Evolutionary conservation across 2,113 vertebrate genomes (phyloP), one percentile per base, ranked within the genome.

Genomic region (Larimichthys polyactis): DNA sequence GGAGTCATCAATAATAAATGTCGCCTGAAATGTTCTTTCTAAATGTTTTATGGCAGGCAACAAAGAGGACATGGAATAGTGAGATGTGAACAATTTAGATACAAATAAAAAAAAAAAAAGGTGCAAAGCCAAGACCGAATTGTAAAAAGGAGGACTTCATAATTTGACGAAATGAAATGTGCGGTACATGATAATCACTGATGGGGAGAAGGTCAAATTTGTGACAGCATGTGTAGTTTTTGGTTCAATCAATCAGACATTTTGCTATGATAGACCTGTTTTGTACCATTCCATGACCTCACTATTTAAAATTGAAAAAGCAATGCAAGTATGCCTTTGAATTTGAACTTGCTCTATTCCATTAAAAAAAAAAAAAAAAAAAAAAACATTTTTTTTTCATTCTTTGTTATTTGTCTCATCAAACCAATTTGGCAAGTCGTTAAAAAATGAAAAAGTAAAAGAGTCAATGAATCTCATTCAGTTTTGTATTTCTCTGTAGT

Each of bases 401-500:
- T 88, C 59, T 85, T 77, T 87, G 55, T 86, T 71, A 80, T 83
- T 88, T 83, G 60, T 92, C 70, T 83, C 82, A 89, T 90, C 60
- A 88, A 91, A 93, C 81, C 74, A 93, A 88, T 94, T 92, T 94
- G 90, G 89, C 90, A 92, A 93, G 84, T 91, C 83, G 71, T 87
- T 90, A 62, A 86, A 91, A 91, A 89, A 80, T 19, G 40, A 55
- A 11, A 60, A 59, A 64, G 64, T 76, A 74, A 81, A 81, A 54
- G 36, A 90, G 81, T 85, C 68, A 83, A 79, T 90, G 78, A 67
- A 68, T 79, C 86, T 11, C 24, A 73, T 88, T 78, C 71, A 16
- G 12, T 67, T 86, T 87, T 52, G 51, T 81, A 57, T 78, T 85
- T 92, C 86, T 76, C 73, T 81, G 67, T 68, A 86, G 85, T 89